phyloP scores from a whole-genome alignment of 2,113 vertebrate species.

The Oreotrochilus melanogaster region DNA sequence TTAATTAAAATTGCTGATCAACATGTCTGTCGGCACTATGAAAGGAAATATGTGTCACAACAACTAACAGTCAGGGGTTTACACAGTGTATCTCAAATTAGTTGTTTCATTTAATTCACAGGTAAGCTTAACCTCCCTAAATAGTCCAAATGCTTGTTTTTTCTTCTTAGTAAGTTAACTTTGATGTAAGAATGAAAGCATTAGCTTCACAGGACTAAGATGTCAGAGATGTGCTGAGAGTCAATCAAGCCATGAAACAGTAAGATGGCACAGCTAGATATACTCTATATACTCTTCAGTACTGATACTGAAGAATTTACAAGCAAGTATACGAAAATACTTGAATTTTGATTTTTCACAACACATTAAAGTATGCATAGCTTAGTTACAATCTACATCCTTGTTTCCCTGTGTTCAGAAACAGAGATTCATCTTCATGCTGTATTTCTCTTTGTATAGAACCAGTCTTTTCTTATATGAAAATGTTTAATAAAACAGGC shows the following conservation, averaged over 20 bases:
- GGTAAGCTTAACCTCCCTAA: background rate
- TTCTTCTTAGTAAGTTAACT: background rate
- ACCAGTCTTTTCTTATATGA: background rate
- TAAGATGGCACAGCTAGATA: background rate
- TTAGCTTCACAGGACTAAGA: background rate
- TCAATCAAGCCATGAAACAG: background rate
- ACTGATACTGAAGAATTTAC: background rate
- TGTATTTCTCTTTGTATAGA: background rate
- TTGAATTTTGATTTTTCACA: background rate
- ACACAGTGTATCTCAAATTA: background rate
- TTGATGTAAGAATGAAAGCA: background rate
- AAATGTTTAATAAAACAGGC: background rate
- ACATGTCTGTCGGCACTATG: background rate
- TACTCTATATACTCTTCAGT: background rate
- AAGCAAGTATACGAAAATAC: background rate
- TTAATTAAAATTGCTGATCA: background rate
- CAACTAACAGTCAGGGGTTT: background rate
- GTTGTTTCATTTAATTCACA: background rate
- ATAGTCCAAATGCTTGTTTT: background rate
- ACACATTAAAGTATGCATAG: accelerated
- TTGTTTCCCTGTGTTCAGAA: no score
- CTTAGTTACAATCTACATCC: background rate
- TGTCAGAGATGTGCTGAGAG: background rate
- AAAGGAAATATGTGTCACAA: background rate
- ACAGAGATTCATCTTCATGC: background rate